Evolutionary conservation across 2,888 invertebrate genomes (phyloP), one percentile per base, ranked within the genome.

Genomic region (Panopea generosa): DNA sequence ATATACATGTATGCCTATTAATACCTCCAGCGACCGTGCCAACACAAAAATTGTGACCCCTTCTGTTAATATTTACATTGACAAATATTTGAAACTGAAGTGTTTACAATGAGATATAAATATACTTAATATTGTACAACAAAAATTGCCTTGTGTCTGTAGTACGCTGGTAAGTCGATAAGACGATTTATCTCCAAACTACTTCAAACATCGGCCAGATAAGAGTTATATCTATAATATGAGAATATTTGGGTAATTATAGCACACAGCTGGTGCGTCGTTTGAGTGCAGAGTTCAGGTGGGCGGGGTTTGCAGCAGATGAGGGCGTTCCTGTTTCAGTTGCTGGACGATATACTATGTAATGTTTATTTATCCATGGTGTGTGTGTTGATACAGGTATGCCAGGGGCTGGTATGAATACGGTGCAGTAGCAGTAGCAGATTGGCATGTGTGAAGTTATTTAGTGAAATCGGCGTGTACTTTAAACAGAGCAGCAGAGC

Each of bases 21-120:
- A 50, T 50, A 50, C 11, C 50, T 4, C 20, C 22, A 20, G 22
- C 50, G 24, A 50, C 50, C 11, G 24, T 50, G 24, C 50, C 50
- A 50, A 50, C 33, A 26, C 22, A 61, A 20, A 43, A 61, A 50
- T 27, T 27, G 33, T 24, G 61, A 61, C 47, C 69, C 49, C 55
- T 22, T 63, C 27, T 47, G 65, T 75, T 65, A 70, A 70, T 75
- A 75, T 75, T 75, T 60, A 70, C 75, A 53, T 40, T 65, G 65
- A 70, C 75, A 70, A 72, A 72, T 72, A 72, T 66, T 72, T 72
- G 55, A 66, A 52, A 18, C 24, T 52, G 38, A 60, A 66, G 72
- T 72, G 66, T 72, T 72, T 72, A 66, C 72, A 50, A 38, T 43
- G n/a, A 38, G 68, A 68, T 68, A 60, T 68, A 49, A 68, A 18